A percentile compares a stretch with the other conserved stretches of the same genome.
These are phyloP conservation scores for Vulpes ferrilata DNA, from an alignment of 2,113 vertebrate species.

Conservation along the genomic window DNA sequence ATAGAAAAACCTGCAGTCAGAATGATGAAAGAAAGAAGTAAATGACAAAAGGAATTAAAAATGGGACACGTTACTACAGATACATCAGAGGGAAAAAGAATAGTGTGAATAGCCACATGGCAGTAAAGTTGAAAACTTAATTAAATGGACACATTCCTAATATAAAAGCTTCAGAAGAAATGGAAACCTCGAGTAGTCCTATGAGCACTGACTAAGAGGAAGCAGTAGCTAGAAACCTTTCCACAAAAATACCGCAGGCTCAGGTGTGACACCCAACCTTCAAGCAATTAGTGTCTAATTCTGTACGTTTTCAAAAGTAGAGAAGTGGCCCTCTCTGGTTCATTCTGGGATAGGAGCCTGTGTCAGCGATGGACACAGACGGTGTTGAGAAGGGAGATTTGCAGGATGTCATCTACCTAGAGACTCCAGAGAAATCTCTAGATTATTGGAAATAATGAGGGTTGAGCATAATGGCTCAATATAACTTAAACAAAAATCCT, in stretches of 20 bases:
- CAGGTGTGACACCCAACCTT: background rate
- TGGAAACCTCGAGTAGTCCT: background rate
- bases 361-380: background rate
- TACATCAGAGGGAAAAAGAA: background rate
- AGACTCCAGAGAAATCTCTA: background rate
- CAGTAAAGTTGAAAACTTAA: background rate
- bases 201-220: background rate
- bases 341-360: background rate
- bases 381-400: background rate
- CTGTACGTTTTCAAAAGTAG: no score
- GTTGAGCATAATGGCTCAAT: background rate
- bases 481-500: background rate
- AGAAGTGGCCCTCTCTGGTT: background rate
- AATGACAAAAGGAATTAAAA: background rate
- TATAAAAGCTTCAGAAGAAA: background rate
- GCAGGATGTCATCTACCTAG: background rate
- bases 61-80: background rate
- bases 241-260: background rate
- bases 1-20: background rate
- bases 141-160: background rate
- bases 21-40: background rate
- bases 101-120: background rate
- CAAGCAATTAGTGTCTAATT: background rate
- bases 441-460: background rate
- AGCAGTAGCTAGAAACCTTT: background rate